These are phyloP conservation scores for Aramus guarauna DNA, from an alignment of 2,113 vertebrate species.

Conservation along the genomic window DNA sequence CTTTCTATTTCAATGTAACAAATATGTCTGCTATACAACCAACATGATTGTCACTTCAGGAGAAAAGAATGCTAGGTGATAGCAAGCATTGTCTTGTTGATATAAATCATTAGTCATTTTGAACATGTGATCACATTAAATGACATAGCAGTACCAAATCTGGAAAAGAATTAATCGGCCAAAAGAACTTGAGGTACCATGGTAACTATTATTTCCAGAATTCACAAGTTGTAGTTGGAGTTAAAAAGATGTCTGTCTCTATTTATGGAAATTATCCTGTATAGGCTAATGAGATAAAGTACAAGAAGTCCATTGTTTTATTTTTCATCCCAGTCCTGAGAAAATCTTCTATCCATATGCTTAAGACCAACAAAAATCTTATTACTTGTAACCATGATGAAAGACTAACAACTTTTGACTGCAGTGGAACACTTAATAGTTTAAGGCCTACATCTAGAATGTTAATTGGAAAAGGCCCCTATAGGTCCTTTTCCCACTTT, in stretches of 20 bases:
- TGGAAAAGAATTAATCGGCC: neutral
- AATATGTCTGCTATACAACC: neutral
- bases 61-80: neutral
- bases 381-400: neutral
- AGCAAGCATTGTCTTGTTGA: neutral
- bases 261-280: neutral
- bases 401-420: neutral
- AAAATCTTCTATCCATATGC: neutral
- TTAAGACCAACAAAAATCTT: neutral
- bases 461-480: neutral
- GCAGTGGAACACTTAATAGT: neutral
- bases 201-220: conserved; percentile 28
- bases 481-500: neutral
- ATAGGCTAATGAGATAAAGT: neutral
- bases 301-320: neutral
- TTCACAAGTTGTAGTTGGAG: neutral
- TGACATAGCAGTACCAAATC: neutral
- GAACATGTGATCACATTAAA: neutral
- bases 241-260: neutral
- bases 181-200: neutral
- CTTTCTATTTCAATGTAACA: neutral
- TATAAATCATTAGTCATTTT: neutral
- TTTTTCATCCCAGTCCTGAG: neutral
- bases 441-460: neutral
- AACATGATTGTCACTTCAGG: neutral